These are phyloP conservation scores for Drosophila asahinai DNA, from an alignment of 1,140 invertebrate genomes.

Conservation along the genomic window DNA sequence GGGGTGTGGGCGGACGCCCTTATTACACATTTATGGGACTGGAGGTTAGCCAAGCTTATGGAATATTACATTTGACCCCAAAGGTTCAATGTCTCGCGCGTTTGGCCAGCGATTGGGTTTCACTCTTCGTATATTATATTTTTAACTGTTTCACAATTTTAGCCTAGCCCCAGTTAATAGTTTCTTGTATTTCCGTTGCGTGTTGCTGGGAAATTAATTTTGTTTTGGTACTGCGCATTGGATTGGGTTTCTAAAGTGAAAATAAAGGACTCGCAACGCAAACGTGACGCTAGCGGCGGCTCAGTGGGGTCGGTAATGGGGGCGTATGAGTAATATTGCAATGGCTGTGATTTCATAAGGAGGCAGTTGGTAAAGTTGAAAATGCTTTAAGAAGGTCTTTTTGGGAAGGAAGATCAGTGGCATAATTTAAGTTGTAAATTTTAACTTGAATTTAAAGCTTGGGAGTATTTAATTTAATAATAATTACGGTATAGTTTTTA, in stretches of 20 bases:
- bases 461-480: too few relatives aligned
- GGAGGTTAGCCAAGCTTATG: conserved; percentile 16
- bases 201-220: conserved; percentile 51
- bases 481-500: too few relatives aligned
- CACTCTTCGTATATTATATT: conserved; percentile 21
- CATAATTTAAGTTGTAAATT: background rate
- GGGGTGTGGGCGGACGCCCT: background rate
- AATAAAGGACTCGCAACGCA: conserved; percentile 13
- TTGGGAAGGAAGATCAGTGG: background rate
- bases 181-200: conserved; percentile 32
- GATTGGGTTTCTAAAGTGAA: conserved; percentile 21
- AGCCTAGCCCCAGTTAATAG: conserved; percentile 22
- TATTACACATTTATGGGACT: conserved; percentile 34
- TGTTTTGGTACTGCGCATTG: conserved; percentile 54
- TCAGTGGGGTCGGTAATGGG: conserved; percentile 13
- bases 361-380: background rate
- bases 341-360: conserved; percentile 36
- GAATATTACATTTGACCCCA: conserved; percentile 23
- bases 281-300: conserved; percentile 32
- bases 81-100: conserved; percentile 47
- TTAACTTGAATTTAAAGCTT: background rate
- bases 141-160: conserved; percentile 46
- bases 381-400: background rate
- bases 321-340: conserved; percentile 57
- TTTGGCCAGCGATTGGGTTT: conserved; percentile 35